phyloP scores from a whole-genome alignment of 2,797 vertebrate species.

The Anas bernieri region DNA sequence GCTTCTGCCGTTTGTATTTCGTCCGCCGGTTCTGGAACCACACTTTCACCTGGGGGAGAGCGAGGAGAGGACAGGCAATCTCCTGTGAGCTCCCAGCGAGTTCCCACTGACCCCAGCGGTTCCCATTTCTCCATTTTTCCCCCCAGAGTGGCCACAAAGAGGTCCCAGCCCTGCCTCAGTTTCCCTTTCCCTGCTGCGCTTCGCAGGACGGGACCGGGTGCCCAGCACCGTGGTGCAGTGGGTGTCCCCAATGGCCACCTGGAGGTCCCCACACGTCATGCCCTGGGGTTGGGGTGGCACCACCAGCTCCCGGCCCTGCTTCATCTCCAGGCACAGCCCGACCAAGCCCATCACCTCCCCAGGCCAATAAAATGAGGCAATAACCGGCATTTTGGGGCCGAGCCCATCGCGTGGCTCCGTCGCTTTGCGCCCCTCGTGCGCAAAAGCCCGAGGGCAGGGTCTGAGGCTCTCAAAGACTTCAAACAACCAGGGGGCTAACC shows the following conservation, averaged over 20 bases:
- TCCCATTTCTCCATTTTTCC: not conserved
- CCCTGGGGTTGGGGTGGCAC: not conserved
- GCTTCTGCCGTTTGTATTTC: constrained; percentile 98
- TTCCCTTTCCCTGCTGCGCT: not conserved
- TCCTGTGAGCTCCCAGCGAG: no score
- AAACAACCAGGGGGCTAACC: not conserved
- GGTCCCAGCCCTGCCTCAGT: not conserved
- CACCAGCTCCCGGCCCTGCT: not conserved
- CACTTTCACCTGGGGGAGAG: constrained; percentile 90
- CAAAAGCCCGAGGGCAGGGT: not conserved
- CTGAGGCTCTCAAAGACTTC: not conserved
- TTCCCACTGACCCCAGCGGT: no score
- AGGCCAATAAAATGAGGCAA: not conserved
- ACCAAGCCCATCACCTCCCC: not conserved
- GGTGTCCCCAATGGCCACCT: rapidly evolving
- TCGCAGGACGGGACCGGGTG: not conserved
- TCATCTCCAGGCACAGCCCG: not conserved
- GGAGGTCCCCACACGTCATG: rapidly evolving
- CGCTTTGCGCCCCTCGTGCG: no score
- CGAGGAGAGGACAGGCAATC: not conserved
- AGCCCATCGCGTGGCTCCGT: not conserved
- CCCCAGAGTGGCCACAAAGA: rapidly evolving
- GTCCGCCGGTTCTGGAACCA: constrained; percentile 99
- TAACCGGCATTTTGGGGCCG: not conserved
- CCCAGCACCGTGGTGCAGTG: rapidly evolving